A percentile compares a stretch with the other conserved stretches of the same genome.
These are phyloP conservation scores for Harpegnathos saltator DNA, from an alignment of 1,140 invertebrate genomes.

Conservation along the genomic window DNA sequence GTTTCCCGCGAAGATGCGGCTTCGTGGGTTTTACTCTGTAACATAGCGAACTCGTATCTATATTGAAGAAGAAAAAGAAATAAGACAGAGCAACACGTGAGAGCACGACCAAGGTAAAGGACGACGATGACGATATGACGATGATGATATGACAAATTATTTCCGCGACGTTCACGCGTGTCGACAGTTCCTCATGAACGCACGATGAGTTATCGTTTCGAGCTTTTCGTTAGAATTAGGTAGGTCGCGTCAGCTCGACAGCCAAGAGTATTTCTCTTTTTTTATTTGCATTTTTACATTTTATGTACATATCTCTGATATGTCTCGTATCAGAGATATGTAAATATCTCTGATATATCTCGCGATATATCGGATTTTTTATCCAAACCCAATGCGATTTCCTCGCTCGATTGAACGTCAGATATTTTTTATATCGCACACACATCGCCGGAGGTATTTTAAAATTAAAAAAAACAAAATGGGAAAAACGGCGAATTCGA, in stretches of 20 bases:
- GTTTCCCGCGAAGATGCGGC: slow-evolving; percentile 10
- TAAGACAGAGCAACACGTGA: not conserved
- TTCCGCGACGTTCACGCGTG: slow-evolving; percentile 7
- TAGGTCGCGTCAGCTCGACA: not conserved
- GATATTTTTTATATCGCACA: slow-evolving; percentile 33
- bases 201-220: not conserved
- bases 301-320: not conserved
- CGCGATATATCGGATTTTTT: no score
- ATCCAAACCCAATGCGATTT: not conserved
- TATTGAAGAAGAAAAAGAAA: slow-evolving; percentile 22
- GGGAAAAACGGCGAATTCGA: not conserved
- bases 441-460: not conserved
- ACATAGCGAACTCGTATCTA: slow-evolving; percentile 20
- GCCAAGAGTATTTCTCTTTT: not conserved
- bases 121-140: slow-evolving; percentile 7
- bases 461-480: slow-evolving; percentile 5
- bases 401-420: not conserved
- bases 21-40: slow-evolving; percentile 39
- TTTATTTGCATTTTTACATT: not conserved
- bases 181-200: slow-evolving; percentile 20
- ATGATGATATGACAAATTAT: slow-evolving; percentile 15
- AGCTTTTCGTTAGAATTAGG: not conserved
- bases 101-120: not conserved
- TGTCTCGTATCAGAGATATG: no score
- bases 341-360: no score